Evolutionary conservation across 2,113 vertebrate genomes (phyloP).

Genomic region (Protobothrops flavoviridis): DNA sequence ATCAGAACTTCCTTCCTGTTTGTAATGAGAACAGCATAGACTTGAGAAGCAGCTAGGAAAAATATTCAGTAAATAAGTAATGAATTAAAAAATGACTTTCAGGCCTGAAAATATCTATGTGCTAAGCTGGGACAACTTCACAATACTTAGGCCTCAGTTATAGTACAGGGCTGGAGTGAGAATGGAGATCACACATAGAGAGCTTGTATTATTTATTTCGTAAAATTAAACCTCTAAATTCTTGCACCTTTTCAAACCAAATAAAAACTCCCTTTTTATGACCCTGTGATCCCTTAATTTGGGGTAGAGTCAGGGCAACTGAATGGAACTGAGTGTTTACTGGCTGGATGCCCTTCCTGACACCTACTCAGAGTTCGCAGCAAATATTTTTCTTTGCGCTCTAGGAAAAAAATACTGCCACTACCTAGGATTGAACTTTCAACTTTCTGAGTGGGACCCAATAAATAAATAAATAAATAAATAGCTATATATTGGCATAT

Average conservation of each 20-base stretch:
- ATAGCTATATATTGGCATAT: not conserved
- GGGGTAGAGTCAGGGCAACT: not conserved
- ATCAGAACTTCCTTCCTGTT: not conserved
- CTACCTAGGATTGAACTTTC: not conserved
- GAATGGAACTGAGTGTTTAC: not conserved
- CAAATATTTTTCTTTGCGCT: not conserved
- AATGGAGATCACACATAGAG: not conserved
- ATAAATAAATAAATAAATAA: not conserved
- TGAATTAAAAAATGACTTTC: not conserved
- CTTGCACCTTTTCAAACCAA: not conserved
- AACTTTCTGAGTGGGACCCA: not conserved
- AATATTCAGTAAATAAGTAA: not conserved
- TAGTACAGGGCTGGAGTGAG: not conserved
- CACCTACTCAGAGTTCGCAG: not conserved
- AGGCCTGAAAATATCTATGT: not conserved
- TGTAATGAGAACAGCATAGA: not conserved
- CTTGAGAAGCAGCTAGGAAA: not conserved
- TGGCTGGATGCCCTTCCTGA: not conserved
- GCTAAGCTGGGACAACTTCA: not conserved
- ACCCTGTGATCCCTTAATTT: not conserved
- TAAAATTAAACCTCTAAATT: not conserved
- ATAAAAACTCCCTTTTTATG: not conserved
- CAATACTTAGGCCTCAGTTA: not conserved
- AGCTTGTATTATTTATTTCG: conserved; percentile 5
- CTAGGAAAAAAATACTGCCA: not conserved